These are phyloP conservation scores for Geotrupes spiniger DNA, from an alignment of 2,888 invertebrate genomes.

Conservation along the genomic window DNA sequence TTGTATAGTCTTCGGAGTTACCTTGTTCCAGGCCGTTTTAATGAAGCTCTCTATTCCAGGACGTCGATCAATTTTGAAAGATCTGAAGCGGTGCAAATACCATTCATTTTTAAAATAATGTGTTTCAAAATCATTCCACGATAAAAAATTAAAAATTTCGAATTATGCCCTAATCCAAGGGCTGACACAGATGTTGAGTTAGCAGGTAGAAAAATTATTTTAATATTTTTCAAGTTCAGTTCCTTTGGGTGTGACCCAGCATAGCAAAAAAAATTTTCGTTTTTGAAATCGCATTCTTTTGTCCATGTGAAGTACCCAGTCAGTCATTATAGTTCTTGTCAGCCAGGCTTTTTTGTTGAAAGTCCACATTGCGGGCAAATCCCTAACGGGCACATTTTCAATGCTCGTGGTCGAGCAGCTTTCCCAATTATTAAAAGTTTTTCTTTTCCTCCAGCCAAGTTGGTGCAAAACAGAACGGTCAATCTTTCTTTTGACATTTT, in stretches of 20 bases:
- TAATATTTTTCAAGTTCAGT: slow-evolving; percentile 16
- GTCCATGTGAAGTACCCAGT: slow-evolving; percentile 20
- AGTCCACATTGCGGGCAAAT: slow-evolving; percentile 16
- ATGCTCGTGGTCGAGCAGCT: slow-evolving; percentile 21
- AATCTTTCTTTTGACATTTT: slow-evolving; percentile 33
- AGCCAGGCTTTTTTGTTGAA: slow-evolving; percentile 26
- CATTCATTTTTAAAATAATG: slow-evolving; percentile 9
- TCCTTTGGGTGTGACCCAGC: slow-evolving; percentile 9
- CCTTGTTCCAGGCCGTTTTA: slow-evolving; percentile 15
- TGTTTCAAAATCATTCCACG: slow-evolving; percentile 8
- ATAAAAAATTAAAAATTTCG: slow-evolving; percentile 17
- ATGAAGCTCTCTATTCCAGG: slow-evolving; percentile 16
- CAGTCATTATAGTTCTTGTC: slow-evolving; percentile 22
- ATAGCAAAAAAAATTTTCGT: slow-evolving; percentile 11
- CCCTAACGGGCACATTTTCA: slow-evolving; percentile 16
- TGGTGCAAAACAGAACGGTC: slow-evolving; percentile 30
- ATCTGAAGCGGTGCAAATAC: neutral
- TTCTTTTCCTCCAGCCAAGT: slow-evolving; percentile 30
- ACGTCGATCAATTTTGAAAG: slow-evolving; percentile 10
- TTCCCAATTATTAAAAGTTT: slow-evolving; percentile 30
- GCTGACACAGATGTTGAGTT: slow-evolving; percentile 7
- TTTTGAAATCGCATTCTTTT: slow-evolving; percentile 13
- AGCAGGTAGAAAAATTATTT: slow-evolving; percentile 12
- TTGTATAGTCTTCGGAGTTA: slow-evolving; percentile 14
- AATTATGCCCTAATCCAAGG: slow-evolving; percentile 13